Evolutionary conservation across 1,140 invertebrate genomes (phyloP).

Genomic region (Temnothorax curvispinosus): DNA sequence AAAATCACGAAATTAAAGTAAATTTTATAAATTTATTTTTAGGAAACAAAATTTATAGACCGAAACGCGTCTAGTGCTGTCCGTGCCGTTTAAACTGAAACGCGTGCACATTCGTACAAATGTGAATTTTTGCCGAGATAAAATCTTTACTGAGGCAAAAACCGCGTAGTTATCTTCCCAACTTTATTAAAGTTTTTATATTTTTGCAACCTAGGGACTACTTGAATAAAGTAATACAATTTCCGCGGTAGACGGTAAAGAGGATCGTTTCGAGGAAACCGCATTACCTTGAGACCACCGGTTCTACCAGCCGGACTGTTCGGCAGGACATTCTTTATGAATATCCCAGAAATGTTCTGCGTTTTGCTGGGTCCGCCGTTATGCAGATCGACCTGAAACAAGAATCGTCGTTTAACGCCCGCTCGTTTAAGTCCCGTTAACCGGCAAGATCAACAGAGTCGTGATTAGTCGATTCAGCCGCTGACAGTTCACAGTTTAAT

Average conservation of each 20-base stretch:
- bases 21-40: not conserved
- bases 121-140: not conserved
- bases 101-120: not conserved
- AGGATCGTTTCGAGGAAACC: not conserved
- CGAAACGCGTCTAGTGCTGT: not conserved
- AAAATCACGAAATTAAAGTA: not conserved
- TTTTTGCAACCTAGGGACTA: not conserved
- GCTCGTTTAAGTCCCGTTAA: not conserved
- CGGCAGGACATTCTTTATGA: conserved; percentile 98
- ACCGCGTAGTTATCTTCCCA: not conserved
- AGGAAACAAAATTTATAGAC: not conserved
- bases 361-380: conserved; percentile 81
- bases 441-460: not conserved
- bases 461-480: conserved; percentile 35
- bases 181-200: conserved; percentile 21
- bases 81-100: not conserved
- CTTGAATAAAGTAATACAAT: not conserved
- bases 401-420: conserved; percentile 6
- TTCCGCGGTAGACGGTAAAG: conserved; percentile 18
- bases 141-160: not conserved
- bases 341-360: conserved; percentile 94
- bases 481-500: conserved; percentile 30
- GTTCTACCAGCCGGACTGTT: conserved; percentile 97
- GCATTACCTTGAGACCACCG: conserved; percentile 92
- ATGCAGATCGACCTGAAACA: conserved; percentile 87